phyloP scores from a whole-genome alignment of 2,113 vertebrate genomes.

The Heterotis niloticus region DNA sequence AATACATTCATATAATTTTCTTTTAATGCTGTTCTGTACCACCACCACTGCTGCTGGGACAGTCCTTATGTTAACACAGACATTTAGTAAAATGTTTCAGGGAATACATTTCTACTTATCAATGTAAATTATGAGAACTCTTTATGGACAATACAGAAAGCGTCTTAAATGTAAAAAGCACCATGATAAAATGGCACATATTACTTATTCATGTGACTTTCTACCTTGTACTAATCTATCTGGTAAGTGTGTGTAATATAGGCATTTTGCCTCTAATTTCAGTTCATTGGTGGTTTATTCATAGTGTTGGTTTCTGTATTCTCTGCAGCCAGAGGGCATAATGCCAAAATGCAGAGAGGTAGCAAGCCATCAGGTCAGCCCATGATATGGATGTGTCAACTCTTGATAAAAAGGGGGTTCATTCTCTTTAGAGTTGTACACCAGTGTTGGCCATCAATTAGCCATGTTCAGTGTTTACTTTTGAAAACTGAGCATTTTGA shows the following conservation, averaged over 20 bases:
- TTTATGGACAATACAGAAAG: no score
- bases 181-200: no score
- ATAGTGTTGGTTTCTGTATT: constrained; percentile 45
- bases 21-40: neutral
- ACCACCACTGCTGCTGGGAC: neutral
- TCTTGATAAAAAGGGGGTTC: neutral
- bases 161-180: no score
- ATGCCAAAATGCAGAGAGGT: constrained; percentile 46
- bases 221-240: no score
- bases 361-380: constrained; percentile 62
- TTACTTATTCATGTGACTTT: no score
- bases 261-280: no score
- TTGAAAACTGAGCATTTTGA: neutral
- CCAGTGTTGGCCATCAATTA: constrained; percentile 19
- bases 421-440: neutral
- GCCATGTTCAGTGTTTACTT: neutral
- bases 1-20: neutral
- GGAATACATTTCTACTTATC: no score
- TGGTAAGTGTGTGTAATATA: no score
- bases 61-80: no score
- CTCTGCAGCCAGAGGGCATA: constrained; percentile 55
- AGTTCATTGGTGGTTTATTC: no score
- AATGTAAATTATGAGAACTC: no score
- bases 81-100: no score
- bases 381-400: constrained; percentile 43